phyloP scores from a whole-genome alignment of 1,140 invertebrate species.

The Aphelenchoides besseyi region DNA sequence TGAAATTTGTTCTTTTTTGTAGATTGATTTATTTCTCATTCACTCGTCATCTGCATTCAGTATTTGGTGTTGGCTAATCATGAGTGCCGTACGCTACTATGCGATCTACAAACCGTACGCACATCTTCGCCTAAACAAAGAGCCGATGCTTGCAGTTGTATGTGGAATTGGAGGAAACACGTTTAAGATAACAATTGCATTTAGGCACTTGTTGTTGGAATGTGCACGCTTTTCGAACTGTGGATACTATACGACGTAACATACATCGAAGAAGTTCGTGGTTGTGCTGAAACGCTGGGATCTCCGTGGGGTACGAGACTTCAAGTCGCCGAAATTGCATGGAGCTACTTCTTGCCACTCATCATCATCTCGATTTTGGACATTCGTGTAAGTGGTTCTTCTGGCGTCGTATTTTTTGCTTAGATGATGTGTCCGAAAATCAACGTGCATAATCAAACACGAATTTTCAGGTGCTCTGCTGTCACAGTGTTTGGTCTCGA shows the following conservation, averaged over 20 bases:
- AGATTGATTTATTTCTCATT: conserved; percentile 46
- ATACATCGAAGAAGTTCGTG: conserved; percentile 38
- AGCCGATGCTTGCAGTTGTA: conserved; percentile 38
- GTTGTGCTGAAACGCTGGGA: conserved; percentile 43
- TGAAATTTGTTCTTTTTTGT: conserved; percentile 16
- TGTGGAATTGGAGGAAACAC: conserved; percentile 12
- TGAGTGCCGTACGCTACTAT: conserved; percentile 36
- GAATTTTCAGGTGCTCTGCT: conserved; percentile 27
- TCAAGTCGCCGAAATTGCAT: conserved; percentile 54
- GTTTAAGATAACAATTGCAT: neutral
- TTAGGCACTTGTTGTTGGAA: conserved; percentile 25
- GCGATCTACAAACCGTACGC: conserved; percentile 42
- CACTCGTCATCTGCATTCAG: conserved; percentile 39
- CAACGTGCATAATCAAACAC: neutral
- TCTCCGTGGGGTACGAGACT: conserved; percentile 32
- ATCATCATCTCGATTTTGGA: conserved; percentile 53
- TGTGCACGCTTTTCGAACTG: conserved; percentile 34
- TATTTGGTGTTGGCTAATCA: conserved; percentile 47
- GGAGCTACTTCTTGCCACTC: conserved; percentile 53
- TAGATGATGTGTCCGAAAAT: no score
- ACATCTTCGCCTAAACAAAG: conserved; percentile 40
- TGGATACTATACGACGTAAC: conserved; percentile 58
- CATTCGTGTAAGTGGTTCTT: conserved; percentile 19
- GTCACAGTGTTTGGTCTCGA: conserved; percentile 28
- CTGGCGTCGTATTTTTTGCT: no score